Evolutionary conservation across 2,113 vertebrate species (phyloP), one percentile per base, ranked within the genome.

Genomic region (Anoura caudifer): DNA sequence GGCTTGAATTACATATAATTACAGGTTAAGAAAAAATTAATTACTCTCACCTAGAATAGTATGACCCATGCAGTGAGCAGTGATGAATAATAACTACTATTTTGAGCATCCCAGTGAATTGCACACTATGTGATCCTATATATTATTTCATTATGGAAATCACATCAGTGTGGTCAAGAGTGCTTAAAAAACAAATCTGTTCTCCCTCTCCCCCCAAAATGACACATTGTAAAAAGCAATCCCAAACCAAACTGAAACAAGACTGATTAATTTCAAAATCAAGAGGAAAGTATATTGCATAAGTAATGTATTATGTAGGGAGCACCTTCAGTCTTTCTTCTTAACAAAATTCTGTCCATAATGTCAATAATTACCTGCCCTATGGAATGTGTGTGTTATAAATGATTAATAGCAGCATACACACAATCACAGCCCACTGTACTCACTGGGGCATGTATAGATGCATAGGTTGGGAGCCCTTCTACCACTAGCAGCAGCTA

Each of bases 1-100:
- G 82, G 92, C 70, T 98, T n/a, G 14, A 96, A 94, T 97, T 96
- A 94, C 94, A 87, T 43, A 45, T 95, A 96, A 97, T 97, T 96
- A 72, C 28, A 87, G 90, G 87, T n/a, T 96, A 75, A 92, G 85
- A 91, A 92, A 92, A 96, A 96, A 96, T 81, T 86, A 95, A 85
- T 95, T 67, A 41, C 54, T 95, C 73, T 89, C 79, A 96, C 87
- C 73, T 61, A 76, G 90, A 95, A 90, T 47, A 47, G 77, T 87
- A 52, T 61, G 95, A 81, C 93, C 95, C 70, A 50, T 54, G 86
- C 14, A 61, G 63, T 15, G 91, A 69, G 91, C 67, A 61, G 54
- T 4, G 47, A 80, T 15, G 81, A 95, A 69, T 43, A 80, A 50
- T 86, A 94, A 75, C 47, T 15, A 85, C 47, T 75, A 47, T 59